Conservation (phyloP, 2,888 invertebrate species). For the Fragum fragum region DNA sequence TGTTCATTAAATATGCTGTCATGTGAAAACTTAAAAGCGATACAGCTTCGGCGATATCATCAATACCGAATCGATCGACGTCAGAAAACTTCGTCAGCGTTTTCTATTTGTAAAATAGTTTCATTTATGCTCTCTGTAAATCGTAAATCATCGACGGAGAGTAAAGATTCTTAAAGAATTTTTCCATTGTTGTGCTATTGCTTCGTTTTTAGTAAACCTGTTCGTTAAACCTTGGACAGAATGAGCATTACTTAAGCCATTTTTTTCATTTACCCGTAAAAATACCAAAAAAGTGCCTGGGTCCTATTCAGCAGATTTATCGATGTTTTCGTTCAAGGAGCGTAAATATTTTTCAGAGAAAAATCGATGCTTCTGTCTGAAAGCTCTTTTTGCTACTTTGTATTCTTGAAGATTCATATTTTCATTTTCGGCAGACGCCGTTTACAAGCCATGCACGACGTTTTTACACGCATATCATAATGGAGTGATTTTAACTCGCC, state of each 20-base stretch:
- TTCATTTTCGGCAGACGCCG: not conserved
- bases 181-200: no score
- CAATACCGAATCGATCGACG: no score
- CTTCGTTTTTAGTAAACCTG: no score
- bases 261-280: no score
- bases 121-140: not conserved
- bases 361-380: not conserved
- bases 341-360: not conserved
- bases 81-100: not conserved
- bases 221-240: no score
- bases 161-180: no score
- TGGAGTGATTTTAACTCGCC: not conserved
- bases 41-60: no score
- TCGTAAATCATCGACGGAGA: no score
- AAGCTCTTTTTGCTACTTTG: conserved; percentile 6
- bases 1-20: conserved; percentile 8
- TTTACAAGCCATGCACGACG: not conserved
- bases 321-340: not conserved
- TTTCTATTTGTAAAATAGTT: not conserved
- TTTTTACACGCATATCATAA: not conserved
- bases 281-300: not conserved
- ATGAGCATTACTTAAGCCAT: no score
- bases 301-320: not conserved
- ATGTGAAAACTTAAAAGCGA: no score
- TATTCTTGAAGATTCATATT: not conserved